Percentiles rank a stretch among this genome's conserved stretches.
These are phyloP conservation scores for Cecropterus lyciades DNA, from an alignment of 1,140 invertebrate species.

Conservation along the genomic window DNA sequence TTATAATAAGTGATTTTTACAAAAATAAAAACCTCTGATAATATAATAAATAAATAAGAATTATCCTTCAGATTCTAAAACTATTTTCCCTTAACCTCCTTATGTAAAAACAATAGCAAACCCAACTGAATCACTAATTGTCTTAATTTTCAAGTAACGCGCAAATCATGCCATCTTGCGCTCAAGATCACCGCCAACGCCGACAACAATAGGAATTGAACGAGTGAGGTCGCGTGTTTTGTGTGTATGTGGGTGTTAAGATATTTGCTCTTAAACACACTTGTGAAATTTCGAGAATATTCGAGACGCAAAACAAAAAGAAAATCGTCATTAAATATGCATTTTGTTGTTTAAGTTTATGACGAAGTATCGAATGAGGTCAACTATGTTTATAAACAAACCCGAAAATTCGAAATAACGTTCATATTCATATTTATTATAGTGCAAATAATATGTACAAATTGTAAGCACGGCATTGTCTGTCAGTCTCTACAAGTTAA, in stretches of 20 bases:
- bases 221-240: slow-evolving; percentile 35
- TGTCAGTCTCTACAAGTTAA: too few species aligned
- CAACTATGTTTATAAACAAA: too few species aligned
- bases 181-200: slow-evolving; percentile 35
- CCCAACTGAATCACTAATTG: slow-evolving; percentile 5
- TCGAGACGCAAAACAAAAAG: neutral
- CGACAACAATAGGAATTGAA: slow-evolving; percentile 24
- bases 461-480: too few species aligned
- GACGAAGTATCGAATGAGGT: neutral
- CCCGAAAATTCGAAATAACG: too few species aligned
- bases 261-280: slow-evolving; percentile 1
- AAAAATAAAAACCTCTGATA: too few species aligned
- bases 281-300: neutral
- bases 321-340: too few species aligned
- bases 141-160: slow-evolving; percentile 8
- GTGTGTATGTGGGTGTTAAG: slow-evolving; percentile 25
- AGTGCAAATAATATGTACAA: too few species aligned
- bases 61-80: too few species aligned
- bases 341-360: too few species aligned
- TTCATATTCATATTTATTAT: too few species aligned
- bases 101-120: neutral
- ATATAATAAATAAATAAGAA: too few species aligned
- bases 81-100: neutral
- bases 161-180: slow-evolving; percentile 5
- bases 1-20: too few species aligned